Evolutionary conservation across 1,140 invertebrate species (phyloP).

Genomic region (Anagrus nilaparvatae): DNA sequence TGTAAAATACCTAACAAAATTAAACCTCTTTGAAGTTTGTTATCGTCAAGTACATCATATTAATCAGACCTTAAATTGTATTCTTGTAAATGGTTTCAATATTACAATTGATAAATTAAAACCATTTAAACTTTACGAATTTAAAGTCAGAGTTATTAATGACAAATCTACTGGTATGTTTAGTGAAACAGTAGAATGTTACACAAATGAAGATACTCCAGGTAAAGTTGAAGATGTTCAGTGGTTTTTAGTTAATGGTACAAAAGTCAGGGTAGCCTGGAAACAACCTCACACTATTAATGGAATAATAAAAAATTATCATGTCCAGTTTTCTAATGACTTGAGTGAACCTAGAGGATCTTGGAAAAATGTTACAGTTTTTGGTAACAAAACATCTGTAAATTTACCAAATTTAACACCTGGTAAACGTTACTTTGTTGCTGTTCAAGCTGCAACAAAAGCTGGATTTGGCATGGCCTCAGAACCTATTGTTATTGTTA

Average conservation of each 20-base stretch:
- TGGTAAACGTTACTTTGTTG: conserved; percentile 43
- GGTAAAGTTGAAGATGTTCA: conserved; percentile 42
- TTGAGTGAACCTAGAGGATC: conserved; percentile 24
- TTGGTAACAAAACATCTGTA: conserved; percentile 32
- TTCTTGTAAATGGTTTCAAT: conserved; percentile 34
- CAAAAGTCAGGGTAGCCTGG: conserved; percentile 42
- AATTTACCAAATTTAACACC: conserved; percentile 37
- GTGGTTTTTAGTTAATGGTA: conserved; percentile 40
- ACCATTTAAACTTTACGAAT: conserved; percentile 51
- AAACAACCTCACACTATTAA: conserved; percentile 40
- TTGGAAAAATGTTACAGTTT: conserved; percentile 38
- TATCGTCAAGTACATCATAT: conserved; percentile 36
- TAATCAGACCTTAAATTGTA: conserved; percentile 26
- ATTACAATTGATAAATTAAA: conserved; percentile 43
- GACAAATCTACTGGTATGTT: conserved; percentile 35
- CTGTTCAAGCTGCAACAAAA: conserved; percentile 44
- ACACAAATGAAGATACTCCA: conserved; percentile 46
- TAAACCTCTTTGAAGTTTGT: conserved; percentile 40
- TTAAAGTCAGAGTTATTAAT: conserved; percentile 44
- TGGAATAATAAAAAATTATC: conserved; percentile 41
- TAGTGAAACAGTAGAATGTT: conserved; percentile 44
- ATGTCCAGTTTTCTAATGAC: conserved; percentile 37
- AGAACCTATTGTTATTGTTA: conserved; percentile 27
- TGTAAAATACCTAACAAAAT: conserved; percentile 22
- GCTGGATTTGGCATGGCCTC: conserved; percentile 43